Base-by-base conservation (phyloP, 1,140 invertebrate genomes). In the Diploscapter pachys region DNA sequence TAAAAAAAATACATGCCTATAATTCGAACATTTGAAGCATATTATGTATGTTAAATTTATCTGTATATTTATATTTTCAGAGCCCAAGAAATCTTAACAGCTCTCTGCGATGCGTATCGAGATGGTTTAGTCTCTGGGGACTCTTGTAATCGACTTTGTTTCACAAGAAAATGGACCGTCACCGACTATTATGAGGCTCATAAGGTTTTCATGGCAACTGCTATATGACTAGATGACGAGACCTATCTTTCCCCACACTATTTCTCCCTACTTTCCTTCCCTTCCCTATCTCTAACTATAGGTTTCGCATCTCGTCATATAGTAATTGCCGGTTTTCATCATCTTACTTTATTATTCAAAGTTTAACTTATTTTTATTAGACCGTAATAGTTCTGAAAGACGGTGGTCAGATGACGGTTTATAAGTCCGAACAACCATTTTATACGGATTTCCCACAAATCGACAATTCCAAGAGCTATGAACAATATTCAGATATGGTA, bases 401-500 rank as follows among this genome's bases (percentile, higher is more conserved):
- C 31, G 75, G 75, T 8, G 75, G 75, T 11, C 75, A 76, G 48
- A 48, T 49, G 53, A 64, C 75, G 50, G 75, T 76, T 54, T 67
- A 84, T 8, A 84, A 82, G 64, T 63, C 71, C 4, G 50, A 57
- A 5, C 64, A 78, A 61, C 63, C 64, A n/a, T 75, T 70, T 61
- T 74, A 78, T 55, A 53, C 70, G 3, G 64, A 84, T 55, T 85
- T 75, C 70, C 75, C 79, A 52, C 65, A 78, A 54, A 53, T 82
- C 11, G 78, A 85, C 55, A 9, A 63, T 3, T 53, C 72, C n/a
- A 67, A 82, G 2, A 71, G 76, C 4, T 79, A 85, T n/a, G 75
- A 78, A 1, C 59, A 84, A 57, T 84, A 80, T 69, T 77, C 76
- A 13, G 82, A 85, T 72, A 82, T 55, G 63, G 81, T 80, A 64